A percentile compares a stretch with the other conserved stretches of the same genome.
phyloP scores from a whole-genome alignment of 2,113 vertebrate species.

The Gambusia affinis region DNA sequence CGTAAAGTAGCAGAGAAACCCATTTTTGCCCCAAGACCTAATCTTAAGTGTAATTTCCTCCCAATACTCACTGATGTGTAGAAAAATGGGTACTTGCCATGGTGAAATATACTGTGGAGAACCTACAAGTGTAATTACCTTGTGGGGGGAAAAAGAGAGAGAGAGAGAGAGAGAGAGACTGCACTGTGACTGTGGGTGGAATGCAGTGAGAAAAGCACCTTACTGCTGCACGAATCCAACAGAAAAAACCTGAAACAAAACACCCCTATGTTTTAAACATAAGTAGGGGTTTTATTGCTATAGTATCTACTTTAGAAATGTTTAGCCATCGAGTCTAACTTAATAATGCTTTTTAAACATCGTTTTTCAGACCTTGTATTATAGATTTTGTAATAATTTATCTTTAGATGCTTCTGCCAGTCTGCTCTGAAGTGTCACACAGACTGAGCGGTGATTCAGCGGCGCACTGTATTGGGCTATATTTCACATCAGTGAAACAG shows the following conservation, averaged over 20 bases:
- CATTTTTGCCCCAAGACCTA: conserved; percentile 6
- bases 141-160: background rate
- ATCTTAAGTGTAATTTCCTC: conserved; percentile 8
- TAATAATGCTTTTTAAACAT: background rate
- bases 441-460: conserved; percentile 51
- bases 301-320: background rate
- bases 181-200: conserved; percentile 25
- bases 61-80: conserved; percentile 24
- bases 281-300: background rate
- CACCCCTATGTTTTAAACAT: background rate
- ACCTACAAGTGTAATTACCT: conserved; percentile 24
- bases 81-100: conserved; percentile 9
- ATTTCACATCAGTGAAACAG: conserved; percentile 61
- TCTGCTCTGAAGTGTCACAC: conserved; percentile 37
- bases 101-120: conserved; percentile 17
- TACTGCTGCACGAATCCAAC: conserved; percentile 23
- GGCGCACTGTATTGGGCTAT: conserved; percentile 35
- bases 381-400: conserved; percentile 8
- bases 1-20: background rate
- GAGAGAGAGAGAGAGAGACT: conserved; percentile 1
- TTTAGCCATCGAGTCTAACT: background rate
- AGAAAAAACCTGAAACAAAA: conserved; percentile 1
- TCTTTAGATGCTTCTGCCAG: conserved; percentile 3
- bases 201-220: background rate
- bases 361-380: background rate